Percentiles rank a stretch among this genome's conserved stretches.
phyloP scores from a whole-genome alignment of 2,113 vertebrate genomes.

The Oryzias woworae region DNA sequence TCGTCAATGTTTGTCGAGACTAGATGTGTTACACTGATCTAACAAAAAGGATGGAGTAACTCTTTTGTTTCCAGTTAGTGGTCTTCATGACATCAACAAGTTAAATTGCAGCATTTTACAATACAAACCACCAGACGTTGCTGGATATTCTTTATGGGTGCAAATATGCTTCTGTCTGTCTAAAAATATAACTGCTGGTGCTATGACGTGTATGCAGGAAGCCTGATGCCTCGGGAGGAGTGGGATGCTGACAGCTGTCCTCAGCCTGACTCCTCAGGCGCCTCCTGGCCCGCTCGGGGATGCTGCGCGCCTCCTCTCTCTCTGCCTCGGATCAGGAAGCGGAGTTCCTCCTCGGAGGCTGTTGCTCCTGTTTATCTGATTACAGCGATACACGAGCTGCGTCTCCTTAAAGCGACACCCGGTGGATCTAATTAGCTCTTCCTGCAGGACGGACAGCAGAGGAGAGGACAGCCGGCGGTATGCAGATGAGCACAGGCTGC shows the following conservation, averaged over 20 bases:
- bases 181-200: no score
- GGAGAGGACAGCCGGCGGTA: constrained; percentile 63
- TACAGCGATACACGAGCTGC: constrained; percentile 29
- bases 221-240: neutral
- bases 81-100: no score
- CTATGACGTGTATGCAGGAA: no score
- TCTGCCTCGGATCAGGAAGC: constrained; percentile 8
- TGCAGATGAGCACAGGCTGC: constrained; percentile 28
- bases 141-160: no score
- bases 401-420: constrained; percentile 43
- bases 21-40: no score
- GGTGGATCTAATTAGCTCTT: constrained; percentile 15
- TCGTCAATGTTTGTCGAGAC: no score
- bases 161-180: no score
- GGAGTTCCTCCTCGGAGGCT: constrained; percentile 51
- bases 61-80: no score
- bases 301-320: constrained; percentile 7
- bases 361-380: constrained; percentile 43
- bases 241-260: neutral
- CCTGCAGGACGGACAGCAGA: neutral
- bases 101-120: no score
- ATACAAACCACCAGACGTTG: no score
- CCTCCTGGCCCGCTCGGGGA: neutral
- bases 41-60: no score
- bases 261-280: neutral